Evolutionary conservation across 2,797 vertebrate species (phyloP), one percentile per base, ranked within the genome.

Genomic region (Paratrypauchen microcephalus): DNA sequence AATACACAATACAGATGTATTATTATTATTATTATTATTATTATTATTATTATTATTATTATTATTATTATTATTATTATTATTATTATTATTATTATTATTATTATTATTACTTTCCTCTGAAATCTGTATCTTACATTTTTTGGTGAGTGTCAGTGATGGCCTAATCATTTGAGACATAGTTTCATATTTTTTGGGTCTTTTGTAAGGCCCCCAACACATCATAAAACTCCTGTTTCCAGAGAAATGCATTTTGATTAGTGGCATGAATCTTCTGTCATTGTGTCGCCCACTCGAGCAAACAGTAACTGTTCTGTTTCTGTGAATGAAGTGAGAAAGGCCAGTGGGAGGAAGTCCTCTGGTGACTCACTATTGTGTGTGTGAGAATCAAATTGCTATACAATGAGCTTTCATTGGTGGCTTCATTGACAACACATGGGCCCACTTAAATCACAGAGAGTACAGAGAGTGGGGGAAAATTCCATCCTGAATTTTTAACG

Each of bases 361-460:
- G 80, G 87, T 92, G 88, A 92, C 72, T 91, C 84, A 91, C 61
- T 84, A 77, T 77, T 64, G 70, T 83, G 70, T 85, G 78, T 78
- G 77, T 78, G 88, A 72, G 66, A 84, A 79, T 83, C 67, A 85
- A 70, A 86, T 84, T 87, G 90, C 87, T 86, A 78, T 78, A 90
- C 88, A 91, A 85, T 87, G 87, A 86, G 79, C 81, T 89, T 89
- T 91, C 88, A 90, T 85, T 83, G 82, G 91, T 88, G 88, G 91
- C 91, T 93, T 93, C 84, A 86, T 92, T 93, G 91, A 93, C 90
- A 94, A 93, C 93, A 92, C 81, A 90, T 94, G 89, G 82, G 89
- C 85, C 91, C 92, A 90, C 80, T 87, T 91, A 91, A 80, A 75
- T 73, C 76, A 65, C 74, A 41, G 65, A 41, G 65, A 84, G 80